A percentile compares a stretch with the other conserved stretches of the same genome.
These are phyloP conservation scores for Halichoerus grypus DNA, from an alignment of 2,113 vertebrate genomes.

Conservation along the genomic window DNA sequence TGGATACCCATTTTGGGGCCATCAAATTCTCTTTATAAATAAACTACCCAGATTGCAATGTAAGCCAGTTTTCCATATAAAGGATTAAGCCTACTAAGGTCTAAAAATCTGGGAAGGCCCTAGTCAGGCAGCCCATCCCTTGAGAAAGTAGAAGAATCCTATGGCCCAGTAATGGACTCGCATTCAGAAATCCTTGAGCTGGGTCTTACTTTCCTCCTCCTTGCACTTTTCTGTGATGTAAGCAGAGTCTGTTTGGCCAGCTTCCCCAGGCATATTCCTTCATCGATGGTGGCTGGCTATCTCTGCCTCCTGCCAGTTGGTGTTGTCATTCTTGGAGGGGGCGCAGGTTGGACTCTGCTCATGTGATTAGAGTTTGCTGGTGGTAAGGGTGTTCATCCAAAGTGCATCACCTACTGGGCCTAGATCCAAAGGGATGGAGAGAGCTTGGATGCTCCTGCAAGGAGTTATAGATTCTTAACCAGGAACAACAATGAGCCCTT, in stretches of 20 bases:
- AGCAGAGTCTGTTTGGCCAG: background rate
- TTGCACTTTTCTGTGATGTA: background rate
- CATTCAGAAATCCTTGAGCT: background rate
- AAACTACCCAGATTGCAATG: background rate
- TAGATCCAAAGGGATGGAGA: conserved; percentile 16
- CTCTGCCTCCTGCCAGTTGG: conserved; percentile 3
- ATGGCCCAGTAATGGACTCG: background rate
- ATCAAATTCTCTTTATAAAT: conserved; percentile 18
- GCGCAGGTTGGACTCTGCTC: conserved; percentile 22
- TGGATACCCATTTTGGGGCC: background rate
- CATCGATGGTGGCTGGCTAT: background rate
- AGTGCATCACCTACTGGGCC: conserved; percentile 57
- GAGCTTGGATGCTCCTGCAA: background rate
- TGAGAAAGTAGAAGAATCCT: background rate
- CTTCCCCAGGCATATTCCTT: background rate
- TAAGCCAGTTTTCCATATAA: background rate
- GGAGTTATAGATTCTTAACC: background rate
- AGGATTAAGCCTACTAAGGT: background rate
- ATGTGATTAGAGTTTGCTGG: conserved; percentile 25
- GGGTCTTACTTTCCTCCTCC: background rate
- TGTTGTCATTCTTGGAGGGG: conserved; percentile 58
- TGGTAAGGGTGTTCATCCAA: conserved; percentile 28
- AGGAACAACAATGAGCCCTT: background rate
- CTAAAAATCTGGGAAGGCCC: background rate
- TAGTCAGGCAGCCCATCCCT: background rate